Percentiles rank a stretch among this genome's conserved stretches.
These are phyloP conservation scores for Oligia fasciuncula DNA, from an alignment of 2,888 invertebrate species.

Conservation along the genomic window DNA sequence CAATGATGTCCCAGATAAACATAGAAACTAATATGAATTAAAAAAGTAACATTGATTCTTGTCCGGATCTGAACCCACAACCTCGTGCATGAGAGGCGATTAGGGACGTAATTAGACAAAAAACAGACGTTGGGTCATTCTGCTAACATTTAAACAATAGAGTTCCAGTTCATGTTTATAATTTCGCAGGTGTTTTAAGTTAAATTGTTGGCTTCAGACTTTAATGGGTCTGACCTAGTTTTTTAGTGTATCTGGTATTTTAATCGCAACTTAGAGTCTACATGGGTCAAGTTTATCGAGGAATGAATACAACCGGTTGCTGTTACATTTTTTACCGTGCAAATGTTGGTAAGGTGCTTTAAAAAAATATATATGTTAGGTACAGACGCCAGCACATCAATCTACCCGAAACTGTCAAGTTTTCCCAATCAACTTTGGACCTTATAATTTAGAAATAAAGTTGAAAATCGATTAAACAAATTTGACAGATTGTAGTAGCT, in stretches of 20 bases:
- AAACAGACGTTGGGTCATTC: conserved; percentile 17
- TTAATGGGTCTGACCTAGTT: conserved; percentile 37
- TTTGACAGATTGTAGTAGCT: no score
- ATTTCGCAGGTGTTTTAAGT: conserved; percentile 20
- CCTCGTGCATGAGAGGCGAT: background rate
- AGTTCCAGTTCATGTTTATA: conserved; percentile 24
- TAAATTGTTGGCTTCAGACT: conserved; percentile 10
- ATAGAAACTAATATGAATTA: background rate
- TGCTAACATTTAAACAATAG: conserved; percentile 33
- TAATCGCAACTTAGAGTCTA: conserved; percentile 5
- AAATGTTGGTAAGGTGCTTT: background rate
- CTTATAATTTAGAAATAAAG: no score
- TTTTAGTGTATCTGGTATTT: conserved; percentile 29
- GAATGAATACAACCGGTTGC: background rate
- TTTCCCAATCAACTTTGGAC: no score
- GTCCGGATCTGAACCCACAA: no score
- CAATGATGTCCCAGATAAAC: background rate
- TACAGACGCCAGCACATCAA: no score
- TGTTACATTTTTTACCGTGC: background rate
- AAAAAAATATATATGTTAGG: background rate
- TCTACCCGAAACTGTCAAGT: no score
- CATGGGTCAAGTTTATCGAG: conserved; percentile 3
- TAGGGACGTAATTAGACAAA: background rate
- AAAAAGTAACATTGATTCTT: no score
- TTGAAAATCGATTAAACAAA: no score